phyloP scores from a whole-genome alignment of 2,797 vertebrate species.

The Crenuchus spilurus region DNA sequence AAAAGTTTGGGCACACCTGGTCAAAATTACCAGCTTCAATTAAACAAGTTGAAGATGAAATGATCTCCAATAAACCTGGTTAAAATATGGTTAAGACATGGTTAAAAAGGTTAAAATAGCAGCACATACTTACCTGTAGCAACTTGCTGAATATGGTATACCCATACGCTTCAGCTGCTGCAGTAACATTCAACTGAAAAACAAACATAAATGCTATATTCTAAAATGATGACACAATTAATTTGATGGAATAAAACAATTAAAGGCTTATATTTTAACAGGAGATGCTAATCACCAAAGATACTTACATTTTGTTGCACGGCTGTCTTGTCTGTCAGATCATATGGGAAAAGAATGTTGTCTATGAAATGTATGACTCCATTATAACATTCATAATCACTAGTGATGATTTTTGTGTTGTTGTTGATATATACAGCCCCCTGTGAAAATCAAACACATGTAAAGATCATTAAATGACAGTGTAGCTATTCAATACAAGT shows the following conservation, averaged over 20 bases:
- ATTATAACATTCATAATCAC: conserved; percentile 77
- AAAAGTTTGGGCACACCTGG: too few species aligned
- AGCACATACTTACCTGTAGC: conserved; percentile 78
- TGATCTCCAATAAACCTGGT: too few species aligned
- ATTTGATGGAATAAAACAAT: neutral
- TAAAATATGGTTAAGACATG: too few species aligned
- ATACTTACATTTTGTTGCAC: conserved; percentile 33
- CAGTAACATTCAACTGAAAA: conserved; percentile 81
- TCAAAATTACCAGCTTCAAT: too few species aligned
- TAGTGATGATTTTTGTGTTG: conserved; percentile 76
- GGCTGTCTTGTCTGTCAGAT: conserved; percentile 46
- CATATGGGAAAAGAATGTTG: conserved; percentile 78
- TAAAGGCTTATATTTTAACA: neutral
- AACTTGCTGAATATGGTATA: conserved; percentile 86
- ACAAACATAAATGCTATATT: neutral
- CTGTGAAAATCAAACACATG: conserved; percentile 66
- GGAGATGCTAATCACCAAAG: too few species aligned
- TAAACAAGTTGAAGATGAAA: too few species aligned
- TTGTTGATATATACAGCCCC: conserved; percentile 88
- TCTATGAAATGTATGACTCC: conserved; percentile 90
- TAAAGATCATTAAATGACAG: too few species aligned
- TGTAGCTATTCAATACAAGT: too few species aligned
- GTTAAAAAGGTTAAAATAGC: neutral
- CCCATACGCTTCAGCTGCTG: conserved; percentile 81
- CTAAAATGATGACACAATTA: too few species aligned